Base-by-base conservation (phyloP, 2,113 vertebrate species). In the Patagioenas fasciata region DNA sequence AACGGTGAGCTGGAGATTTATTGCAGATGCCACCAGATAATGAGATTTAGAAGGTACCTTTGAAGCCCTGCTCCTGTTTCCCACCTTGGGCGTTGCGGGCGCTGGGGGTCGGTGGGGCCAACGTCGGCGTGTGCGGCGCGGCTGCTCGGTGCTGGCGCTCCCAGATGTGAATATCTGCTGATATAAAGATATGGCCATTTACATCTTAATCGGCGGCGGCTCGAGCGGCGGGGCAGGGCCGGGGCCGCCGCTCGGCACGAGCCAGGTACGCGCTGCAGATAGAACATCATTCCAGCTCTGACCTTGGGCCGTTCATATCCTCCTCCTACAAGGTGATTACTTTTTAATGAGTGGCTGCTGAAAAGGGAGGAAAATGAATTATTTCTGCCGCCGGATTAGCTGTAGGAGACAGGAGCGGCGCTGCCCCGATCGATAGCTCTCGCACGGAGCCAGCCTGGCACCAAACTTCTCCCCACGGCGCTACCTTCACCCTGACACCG, bases 271-370 rank as follows among this genome's bases (percentile, higher is more conserved):
- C 1, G 21, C 48, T 50, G 51, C 73, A 34, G 56, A 56, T 42
- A 40, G 15, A 26, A 53, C 15, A 2, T 64, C 23, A 0, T 62
- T 65, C n/a, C 6, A 8, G 74, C 6, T 18, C 61, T 75, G 84
- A 80, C 93, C 91, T 91, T 61, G 88, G 86, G 58, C 93, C 65
- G 14, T 28, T 64, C 56, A 3, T 21, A 40, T 48, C 85, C 71
- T 81, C 70, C 58, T 84, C 80, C 79, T 25, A 21, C 78, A 13
- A 60, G 74, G 70, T 75, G 83, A 85, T 93, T 81, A 84, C 78
- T 94, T 88, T 93, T 94, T 94, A 89, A 94, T 81, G 91, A 95
- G 91, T 1, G 40, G 60, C 91, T 71, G 73, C 91, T 84, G 91
- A 86, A 94, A 90, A 88, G 74, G 64, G 65, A 93, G 80, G 85